Conservation (phyloP, 2,113 vertebrate species). For the Mormoops blainvillei region DNA sequence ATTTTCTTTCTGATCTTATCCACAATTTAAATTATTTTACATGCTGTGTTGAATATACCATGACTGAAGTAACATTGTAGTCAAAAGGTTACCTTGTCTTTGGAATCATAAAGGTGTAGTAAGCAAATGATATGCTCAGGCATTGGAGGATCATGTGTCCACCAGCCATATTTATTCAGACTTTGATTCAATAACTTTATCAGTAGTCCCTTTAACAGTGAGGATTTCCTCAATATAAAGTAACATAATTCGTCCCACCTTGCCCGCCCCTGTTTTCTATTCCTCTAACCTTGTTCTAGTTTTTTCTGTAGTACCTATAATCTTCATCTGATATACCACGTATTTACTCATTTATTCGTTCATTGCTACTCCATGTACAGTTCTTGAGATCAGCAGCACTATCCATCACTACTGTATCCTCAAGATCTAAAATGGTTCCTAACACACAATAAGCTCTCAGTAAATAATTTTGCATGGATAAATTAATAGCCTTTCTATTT, state of each 20-base stretch:
- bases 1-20: slow-evolving; percentile 29
- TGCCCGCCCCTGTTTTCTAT: background rate
- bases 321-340: background rate
- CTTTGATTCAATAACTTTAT: background rate
- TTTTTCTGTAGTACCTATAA: background rate
- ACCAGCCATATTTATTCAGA: background rate
- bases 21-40: background rate
- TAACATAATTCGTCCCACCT: background rate
- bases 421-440: background rate
- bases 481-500: background rate
- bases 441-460: background rate
- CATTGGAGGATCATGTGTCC: background rate
- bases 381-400: background rate
- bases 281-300: background rate
- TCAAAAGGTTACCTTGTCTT: background rate
- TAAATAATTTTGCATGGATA: background rate
- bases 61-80: background rate
- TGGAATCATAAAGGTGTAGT: background rate
- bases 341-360: background rate
- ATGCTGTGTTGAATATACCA: background rate
- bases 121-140: background rate
- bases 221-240: background rate
- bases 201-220: background rate
- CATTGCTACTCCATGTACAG: background rate
- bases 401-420: background rate